Evolutionary conservation across 2,888 invertebrate genomes (phyloP), one percentile per base, ranked within the genome.

Genomic region (Syrista parreyssii): DNA sequence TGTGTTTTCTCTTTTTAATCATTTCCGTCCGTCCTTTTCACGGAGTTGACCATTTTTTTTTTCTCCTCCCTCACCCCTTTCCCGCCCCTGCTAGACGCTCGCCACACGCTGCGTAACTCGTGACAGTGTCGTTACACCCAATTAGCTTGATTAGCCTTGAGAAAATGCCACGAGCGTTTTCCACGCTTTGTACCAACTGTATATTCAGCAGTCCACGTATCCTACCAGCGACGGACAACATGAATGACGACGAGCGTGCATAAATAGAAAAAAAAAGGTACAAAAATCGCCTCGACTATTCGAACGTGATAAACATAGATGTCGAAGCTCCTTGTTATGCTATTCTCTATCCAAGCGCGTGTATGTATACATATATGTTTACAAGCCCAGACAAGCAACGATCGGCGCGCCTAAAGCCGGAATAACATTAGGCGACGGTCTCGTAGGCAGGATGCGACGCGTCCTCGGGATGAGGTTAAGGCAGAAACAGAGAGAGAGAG

Each of bases 101-200:
- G 9, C 23, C 55, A 55, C 55, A 55, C 55, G 23, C 23, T 55
- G 55, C 55, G 23, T 55, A 55, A 9, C 23, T 55, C 23, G 55
- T 23, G 23, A 82, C 82, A 82, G 80, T 82, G 84, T 88, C 85
- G 86, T 88, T 88, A 88, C 87, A 82, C 85, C 82, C 89, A 89
- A 89, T 89, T 89, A 88, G 83, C 86, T 87, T 86, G 82, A 84
- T 86, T 87, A 86, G 83, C 88, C 87, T 88, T 88, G 87, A 84
- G 83, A 75, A 84, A 82, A 79, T 30, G 33, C 33, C 30, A 79
- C 68, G 72, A 33, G 35, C 75, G 68, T 35, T 55, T n/a, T 69
- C 36, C 71, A 55, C 74, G 74, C 36, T 33, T 33, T 74, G 69
- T 36, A 36, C 23, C 36, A 35, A 34, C 68, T 23, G 71, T 15